Conservation (phyloP, 2,797 vertebrate genomes). For the Petrocephalus sullivani region DNA sequence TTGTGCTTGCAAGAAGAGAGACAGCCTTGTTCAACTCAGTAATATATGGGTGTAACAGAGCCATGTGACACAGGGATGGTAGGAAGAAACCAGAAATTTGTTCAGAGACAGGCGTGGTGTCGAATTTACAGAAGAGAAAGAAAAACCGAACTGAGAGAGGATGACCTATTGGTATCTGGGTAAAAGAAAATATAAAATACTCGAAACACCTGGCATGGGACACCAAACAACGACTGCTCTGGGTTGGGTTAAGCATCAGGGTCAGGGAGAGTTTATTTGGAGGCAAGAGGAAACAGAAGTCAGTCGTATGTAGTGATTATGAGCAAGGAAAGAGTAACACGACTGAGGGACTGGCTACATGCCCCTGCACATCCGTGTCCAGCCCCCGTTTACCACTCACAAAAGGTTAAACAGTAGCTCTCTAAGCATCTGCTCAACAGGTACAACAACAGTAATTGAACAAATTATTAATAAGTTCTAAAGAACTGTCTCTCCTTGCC, state of each 20-base stretch:
- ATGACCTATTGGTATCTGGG: background rate
- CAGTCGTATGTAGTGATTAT: background rate
- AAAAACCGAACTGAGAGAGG: background rate
- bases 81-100: background rate
- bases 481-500: background rate
- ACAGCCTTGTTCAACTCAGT: background rate
- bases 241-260: background rate
- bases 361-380: background rate
- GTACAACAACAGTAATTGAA: background rate
- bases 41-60: background rate
- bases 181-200: background rate
- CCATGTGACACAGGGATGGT: background rate
- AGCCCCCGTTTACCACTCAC: background rate
- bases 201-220: background rate
- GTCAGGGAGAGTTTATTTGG: background rate
- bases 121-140: background rate
- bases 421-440: background rate
- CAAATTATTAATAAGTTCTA: background rate
- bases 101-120: background rate
- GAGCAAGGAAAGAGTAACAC: background rate
- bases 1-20: background rate
- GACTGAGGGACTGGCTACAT: background rate
- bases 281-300: background rate
- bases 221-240: background rate
- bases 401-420: background rate